Conservation (phyloP, 2,113 vertebrate genomes). For the Mustela nigripes region DNA sequence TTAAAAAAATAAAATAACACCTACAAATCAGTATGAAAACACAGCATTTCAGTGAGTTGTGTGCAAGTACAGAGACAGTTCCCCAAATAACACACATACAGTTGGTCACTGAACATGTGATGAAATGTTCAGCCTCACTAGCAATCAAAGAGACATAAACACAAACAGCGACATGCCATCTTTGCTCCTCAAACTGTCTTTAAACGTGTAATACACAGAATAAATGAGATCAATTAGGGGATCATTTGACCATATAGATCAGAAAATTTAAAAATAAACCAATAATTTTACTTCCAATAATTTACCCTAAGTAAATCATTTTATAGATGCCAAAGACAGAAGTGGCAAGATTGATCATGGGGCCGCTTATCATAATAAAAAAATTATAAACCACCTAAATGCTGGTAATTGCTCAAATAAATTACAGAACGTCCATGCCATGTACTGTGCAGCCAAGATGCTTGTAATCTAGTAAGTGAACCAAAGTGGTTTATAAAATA, state of each 20-base stretch:
- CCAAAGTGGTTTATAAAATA: not conserved
- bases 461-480: not conserved
- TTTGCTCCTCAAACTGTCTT: conserved; percentile 8
- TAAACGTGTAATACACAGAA: not conserved
- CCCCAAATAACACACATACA: not conserved
- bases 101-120: fast-evolving
- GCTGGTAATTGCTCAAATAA: not conserved
- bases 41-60: not conserved
- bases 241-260: not conserved
- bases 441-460: not conserved
- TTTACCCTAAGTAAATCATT: conserved; percentile 7
- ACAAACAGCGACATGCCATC: not conserved
- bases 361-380: not conserved
- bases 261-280: not conserved
- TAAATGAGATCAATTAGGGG: not conserved
- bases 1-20: not conserved
- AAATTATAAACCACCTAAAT: not conserved
- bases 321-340: not conserved
- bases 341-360: not conserved
- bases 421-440: not conserved
- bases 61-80: not conserved
- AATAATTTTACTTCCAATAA: not conserved
- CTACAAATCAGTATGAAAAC: conserved; percentile 14
- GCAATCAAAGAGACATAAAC: not conserved
- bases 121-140: not conserved